These are phyloP conservation scores for Heliothis peltigera DNA, from an alignment of 2,888 invertebrate species.

Conservation along the genomic window DNA sequence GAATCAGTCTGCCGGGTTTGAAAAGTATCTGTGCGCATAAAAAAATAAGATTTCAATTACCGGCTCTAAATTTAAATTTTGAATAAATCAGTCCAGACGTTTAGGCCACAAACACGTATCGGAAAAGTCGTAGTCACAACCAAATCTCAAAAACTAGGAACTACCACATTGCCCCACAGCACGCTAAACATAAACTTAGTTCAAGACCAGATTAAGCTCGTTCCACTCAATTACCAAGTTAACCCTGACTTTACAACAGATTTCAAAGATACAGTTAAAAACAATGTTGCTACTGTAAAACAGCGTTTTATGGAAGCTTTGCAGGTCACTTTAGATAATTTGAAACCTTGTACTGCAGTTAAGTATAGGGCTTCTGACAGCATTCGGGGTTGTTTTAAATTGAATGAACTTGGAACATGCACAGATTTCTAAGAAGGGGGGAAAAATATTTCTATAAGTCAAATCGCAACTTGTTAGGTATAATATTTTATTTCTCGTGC, in stretches of 20 bases:
- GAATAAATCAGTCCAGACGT: too few relatives aligned
- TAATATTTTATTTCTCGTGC: too few relatives aligned
- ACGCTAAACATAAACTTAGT: conserved; percentile 4
- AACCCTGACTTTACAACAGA: conserved; percentile 37
- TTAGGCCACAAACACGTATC: too few relatives aligned
- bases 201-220: conserved; percentile 9
- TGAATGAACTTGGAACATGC: conserved; percentile 6
- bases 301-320: conserved; percentile 35
- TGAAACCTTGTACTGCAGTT: conserved; percentile 8
- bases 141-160: not conserved
- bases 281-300: conserved; percentile 41
- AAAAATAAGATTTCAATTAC: too few relatives aligned
- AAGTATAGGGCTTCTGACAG: conserved; percentile 8
- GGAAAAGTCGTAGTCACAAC: not conserved
- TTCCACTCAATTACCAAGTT: conserved; percentile 22
- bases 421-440: too few relatives aligned
- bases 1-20: too few relatives aligned
- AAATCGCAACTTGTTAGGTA: too few relatives aligned
- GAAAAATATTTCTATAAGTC: too few relatives aligned
- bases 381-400: conserved; percentile 23
- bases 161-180: not conserved
- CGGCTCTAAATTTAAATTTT: too few relatives aligned
- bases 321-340: conserved; percentile 45
- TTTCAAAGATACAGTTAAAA: conserved; percentile 40
- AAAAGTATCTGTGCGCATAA: too few relatives aligned